Evolutionary conservation across 2,888 invertebrate species (phyloP), one percentile per base, ranked within the genome.

Genomic region (Ommatoiulus sabulosus): DNA sequence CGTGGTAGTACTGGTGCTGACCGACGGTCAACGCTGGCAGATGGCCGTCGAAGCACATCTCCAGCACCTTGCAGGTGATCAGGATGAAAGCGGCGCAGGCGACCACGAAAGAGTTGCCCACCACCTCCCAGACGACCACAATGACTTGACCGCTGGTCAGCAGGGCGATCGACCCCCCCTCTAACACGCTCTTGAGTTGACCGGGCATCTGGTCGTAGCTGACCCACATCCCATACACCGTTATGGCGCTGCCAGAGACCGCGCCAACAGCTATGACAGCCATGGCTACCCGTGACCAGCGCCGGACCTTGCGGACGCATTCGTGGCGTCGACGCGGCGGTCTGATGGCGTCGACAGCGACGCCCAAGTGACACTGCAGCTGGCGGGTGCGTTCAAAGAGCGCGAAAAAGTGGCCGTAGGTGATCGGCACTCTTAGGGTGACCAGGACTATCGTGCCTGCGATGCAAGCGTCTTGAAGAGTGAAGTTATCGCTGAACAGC

Each of bases 31-130:
- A 3, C 8, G 46, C 85, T 3, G 85, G 85, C 44, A 85, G 44
- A 44, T 85, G 46, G 44, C 85, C 17, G 44, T 44, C 35, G 44
- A 85, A 85, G 46, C 85, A 85, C 8, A 20, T n/a, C 44, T 44
- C 44, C 44, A 85, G 46, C 1, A 24, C 44, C 85, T 44, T 85
- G 46, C 85, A 85, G 15, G 46, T 85, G 17, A 85, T n/a, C 44
- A 44, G 6, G n/a, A 15, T 85, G 44, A 17, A 44, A 10, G 85
- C 20, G 44, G 85, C 44, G 44, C 85, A 44, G 44, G 46, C 85
- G 17, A 85, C n/a, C 85, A 85, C 44, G 46, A 85, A 85, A 6
- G 85, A 85, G 46, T 85, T 85, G 44, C 85, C 44, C 2, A 85
- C 7, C 1, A 85, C 20, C n/a, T 85, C 44, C 85, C 85, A 85